Conservation (phyloP, 2,113 vertebrate genomes). For the Phylloscopus trochilus region DNA sequence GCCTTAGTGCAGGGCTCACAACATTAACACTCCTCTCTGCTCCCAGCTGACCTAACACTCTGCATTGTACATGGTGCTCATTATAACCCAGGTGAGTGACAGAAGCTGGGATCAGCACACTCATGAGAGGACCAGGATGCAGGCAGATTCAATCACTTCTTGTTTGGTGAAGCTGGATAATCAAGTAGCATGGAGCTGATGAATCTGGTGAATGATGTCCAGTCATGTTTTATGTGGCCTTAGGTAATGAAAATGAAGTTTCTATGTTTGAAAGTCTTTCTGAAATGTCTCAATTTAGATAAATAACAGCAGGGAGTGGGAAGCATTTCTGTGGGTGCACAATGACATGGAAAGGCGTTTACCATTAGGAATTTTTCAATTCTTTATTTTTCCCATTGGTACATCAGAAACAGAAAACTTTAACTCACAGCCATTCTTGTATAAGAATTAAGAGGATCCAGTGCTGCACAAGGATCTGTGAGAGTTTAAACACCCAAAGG, state of each 20-base stretch:
- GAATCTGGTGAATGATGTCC: not conserved
- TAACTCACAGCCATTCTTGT: not conserved
- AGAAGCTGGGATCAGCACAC: not conserved
- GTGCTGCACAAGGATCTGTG: not conserved
- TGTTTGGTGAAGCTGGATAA: not conserved
- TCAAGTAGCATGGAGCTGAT: not conserved
- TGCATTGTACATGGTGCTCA: not conserved
- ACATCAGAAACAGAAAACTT: not conserved
- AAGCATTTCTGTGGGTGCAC: not conserved
- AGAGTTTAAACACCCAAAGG: not conserved
- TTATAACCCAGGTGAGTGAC: not conserved
- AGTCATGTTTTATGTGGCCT: not conserved
- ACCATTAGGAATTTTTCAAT: not conserved
- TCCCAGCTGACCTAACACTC: not conserved
- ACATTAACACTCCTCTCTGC: not conserved
- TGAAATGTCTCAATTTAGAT: not conserved
- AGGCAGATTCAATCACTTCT: not conserved
- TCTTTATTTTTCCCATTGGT: not conserved
- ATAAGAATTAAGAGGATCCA: not conserved
- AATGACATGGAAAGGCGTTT: not conserved
- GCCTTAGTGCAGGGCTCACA: not conserved
- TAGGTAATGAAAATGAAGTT: not conserved
- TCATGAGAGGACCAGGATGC: not conserved
- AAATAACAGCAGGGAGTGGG: not conserved
- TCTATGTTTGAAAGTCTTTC: not conserved